Evolutionary conservation across 2,113 vertebrate species (phyloP).

Genomic region (human (Homo sapiens)): GRCh38 chr4:118042001-118042500

Average conservation of each 20-base stretch:
- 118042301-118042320: neutral
- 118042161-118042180: neutral
- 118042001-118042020: neutral
- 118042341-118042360: neutral
- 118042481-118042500: neutral
- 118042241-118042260: neutral
- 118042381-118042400: neutral
- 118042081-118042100: neutral
- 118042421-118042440: neutral
- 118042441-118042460: accelerated
- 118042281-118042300: neutral
- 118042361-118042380: too few relatives aligned
- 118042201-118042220: neutral
- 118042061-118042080: neutral
- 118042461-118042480: neutral
- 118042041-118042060: neutral
- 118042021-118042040: neutral
- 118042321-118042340: neutral
- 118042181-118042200: neutral
- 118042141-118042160: neutral
- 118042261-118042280: neutral
- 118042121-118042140: neutral
- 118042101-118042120: neutral
- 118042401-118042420: neutral
- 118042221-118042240: neutral